phyloP scores from a whole-genome alignment of 2,113 vertebrate species.

The Ibidorhyncha struthersii region DNA sequence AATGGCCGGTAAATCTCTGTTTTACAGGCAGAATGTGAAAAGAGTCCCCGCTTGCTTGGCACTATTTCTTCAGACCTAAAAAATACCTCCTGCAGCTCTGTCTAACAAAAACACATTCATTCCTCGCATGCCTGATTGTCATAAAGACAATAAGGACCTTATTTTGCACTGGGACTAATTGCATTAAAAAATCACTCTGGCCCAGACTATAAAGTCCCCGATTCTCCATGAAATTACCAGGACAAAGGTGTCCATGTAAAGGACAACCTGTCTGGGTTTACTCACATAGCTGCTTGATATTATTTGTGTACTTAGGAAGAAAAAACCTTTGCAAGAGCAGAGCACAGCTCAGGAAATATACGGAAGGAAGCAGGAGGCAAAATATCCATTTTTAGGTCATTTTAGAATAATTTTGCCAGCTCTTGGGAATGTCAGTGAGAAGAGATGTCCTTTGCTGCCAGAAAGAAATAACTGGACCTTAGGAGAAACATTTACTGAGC shows the following conservation, averaged over 20 bases:
- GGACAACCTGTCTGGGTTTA: not conserved
- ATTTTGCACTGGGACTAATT: not conserved
- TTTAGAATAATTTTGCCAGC: not conserved
- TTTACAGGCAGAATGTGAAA: not conserved
- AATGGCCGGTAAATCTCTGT: not conserved
- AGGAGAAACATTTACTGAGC: not conserved
- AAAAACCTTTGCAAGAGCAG: not conserved
- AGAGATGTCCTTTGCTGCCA: not conserved
- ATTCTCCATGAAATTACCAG: not conserved
- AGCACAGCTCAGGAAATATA: not conserved
- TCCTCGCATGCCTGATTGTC: not conserved
- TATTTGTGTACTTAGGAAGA: not conserved
- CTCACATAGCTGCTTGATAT: not conserved
- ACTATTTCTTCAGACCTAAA: not conserved
- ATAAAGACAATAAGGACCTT: not conserved
- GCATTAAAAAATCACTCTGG: not conserved
- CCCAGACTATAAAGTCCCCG: not conserved
- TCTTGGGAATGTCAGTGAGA: not conserved
- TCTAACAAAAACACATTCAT: not conserved
- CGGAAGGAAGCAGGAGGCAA: not conserved
- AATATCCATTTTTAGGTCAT: not conserved
- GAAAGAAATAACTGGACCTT: not conserved
- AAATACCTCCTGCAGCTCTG: not conserved
- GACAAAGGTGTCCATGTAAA: not conserved
- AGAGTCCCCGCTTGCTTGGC: not conserved